phyloP scores from a whole-genome alignment of 2,797 vertebrate genomes.

The Gymnocypris eckloni region DNA sequence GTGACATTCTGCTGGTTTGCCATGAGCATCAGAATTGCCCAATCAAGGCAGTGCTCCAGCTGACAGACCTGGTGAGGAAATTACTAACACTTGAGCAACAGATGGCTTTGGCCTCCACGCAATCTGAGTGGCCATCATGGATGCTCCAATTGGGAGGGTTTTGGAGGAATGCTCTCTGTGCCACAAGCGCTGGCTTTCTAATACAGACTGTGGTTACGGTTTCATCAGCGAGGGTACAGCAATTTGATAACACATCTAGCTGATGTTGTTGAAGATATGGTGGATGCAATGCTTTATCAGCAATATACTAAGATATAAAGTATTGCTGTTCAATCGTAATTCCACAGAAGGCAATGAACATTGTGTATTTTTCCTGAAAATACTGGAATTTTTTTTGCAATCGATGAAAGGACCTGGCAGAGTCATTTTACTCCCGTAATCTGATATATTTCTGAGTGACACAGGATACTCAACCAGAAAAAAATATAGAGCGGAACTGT shows the following conservation, averaged over 20 bases:
- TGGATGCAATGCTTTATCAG: background rate
- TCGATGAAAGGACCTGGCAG: constrained; percentile 13
- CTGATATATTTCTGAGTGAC: constrained; percentile 26
- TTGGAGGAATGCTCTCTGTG: constrained; percentile 39
- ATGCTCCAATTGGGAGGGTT: constrained; percentile 39
- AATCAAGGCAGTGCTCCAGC: constrained; percentile 64
- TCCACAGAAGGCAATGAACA: background rate
- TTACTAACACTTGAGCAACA: constrained; percentile 64
- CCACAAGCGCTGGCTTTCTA: constrained; percentile 24
- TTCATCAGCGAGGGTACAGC: constrained; percentile 5
- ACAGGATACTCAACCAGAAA: constrained; percentile 5
- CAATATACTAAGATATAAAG: constrained; percentile 3
- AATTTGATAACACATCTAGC: background rate
- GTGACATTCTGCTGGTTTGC: constrained; percentile 58
- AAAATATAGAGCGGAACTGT: constrained; percentile 27
- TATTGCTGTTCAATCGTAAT: background rate
- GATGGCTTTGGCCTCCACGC: constrained; percentile 61
- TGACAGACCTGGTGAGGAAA: constrained; percentile 65
- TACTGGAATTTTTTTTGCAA: background rate
- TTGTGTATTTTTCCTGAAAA: background rate
- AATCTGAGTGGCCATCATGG: constrained; percentile 46
- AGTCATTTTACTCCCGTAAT: background rate
- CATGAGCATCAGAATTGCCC: constrained; percentile 60
- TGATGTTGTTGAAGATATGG: background rate
- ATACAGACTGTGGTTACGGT: constrained; percentile 17